These are phyloP conservation scores for Cyphomyrus discorhynchus DNA, from an alignment of 2,113 vertebrate species.

Conservation along the genomic window DNA sequence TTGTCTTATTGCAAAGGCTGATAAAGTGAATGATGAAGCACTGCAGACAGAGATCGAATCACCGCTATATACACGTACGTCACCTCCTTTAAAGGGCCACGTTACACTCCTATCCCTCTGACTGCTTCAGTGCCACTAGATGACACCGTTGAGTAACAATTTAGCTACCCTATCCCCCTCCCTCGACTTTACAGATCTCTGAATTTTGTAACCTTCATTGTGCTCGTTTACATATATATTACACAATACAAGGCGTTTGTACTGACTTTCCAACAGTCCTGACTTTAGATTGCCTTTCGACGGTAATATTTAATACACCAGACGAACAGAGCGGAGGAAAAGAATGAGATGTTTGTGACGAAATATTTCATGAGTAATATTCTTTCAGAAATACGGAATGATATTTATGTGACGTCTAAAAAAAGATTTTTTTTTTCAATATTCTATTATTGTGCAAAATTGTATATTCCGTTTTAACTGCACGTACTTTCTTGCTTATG, in stretches of 20 bases:
- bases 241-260: conserved; percentile 41
- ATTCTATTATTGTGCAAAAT: not conserved
- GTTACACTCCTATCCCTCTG: not conserved
- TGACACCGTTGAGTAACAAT: conserved; percentile 60
- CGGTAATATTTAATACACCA: not conserved
- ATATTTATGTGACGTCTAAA: not conserved
- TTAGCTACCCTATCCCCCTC: not conserved
- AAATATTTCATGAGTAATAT: not conserved
- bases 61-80: conserved; percentile 65
- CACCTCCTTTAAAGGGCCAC: conserved; percentile 1
- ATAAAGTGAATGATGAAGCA: conserved; percentile 64
- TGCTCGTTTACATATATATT: conserved; percentile 38
- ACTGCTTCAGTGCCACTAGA: conserved; percentile 46
- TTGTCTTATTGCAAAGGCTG: conserved; percentile 67
- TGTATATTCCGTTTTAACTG: not conserved
- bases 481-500: not conserved
- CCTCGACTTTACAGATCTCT: conserved; percentile 3
- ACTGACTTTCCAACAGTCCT: conserved; percentile 16
- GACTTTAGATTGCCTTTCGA: conserved; percentile 32
- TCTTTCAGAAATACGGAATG: not conserved
- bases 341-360: not conserved
- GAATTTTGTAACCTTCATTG: conserved; percentile 39
- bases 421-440: not conserved
- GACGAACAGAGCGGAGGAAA: not conserved
- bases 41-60: conserved; percentile 65